These are phyloP conservation scores for Drosophila kurseongensis DNA, from an alignment of 1,140 invertebrate genomes.

Conservation along the genomic window DNA sequence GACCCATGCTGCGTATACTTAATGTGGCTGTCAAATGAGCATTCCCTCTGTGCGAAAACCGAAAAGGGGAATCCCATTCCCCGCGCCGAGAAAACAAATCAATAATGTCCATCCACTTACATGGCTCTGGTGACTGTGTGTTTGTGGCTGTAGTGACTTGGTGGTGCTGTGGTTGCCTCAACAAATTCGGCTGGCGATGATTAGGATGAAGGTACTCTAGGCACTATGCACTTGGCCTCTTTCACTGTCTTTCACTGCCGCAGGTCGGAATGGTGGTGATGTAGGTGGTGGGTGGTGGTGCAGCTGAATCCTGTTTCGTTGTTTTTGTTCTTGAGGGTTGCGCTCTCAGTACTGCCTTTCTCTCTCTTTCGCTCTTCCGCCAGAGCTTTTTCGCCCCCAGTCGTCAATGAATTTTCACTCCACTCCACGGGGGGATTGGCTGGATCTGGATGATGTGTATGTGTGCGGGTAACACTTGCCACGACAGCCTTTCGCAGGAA, in stretches of 20 bases:
- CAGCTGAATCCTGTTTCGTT: constrained; percentile 75
- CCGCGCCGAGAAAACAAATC: constrained; percentile 57
- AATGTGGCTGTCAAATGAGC: constrained; percentile 36
- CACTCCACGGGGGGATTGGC: constrained; percentile 48
- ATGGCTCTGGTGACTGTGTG: constrained; percentile 52
- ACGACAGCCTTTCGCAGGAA: constrained; percentile 76
- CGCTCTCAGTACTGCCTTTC: constrained; percentile 25
- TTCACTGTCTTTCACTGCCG: constrained; percentile 50
- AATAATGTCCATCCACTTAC: constrained; percentile 72
- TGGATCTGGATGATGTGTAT: constrained; percentile 56
- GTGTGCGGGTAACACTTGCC: constrained; percentile 73
- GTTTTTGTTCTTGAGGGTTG: constrained; percentile 71
- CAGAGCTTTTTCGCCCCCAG: constrained; percentile 63
- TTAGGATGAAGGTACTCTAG: constrained; percentile 46
- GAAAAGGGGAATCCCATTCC: neutral
- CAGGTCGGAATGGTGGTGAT: constrained; percentile 34
- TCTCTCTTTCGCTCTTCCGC: constrained; percentile 31
- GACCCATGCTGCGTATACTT: constrained; percentile 41
- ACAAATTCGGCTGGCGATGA: constrained; percentile 43
- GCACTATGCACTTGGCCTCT: constrained; percentile 55
- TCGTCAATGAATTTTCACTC: constrained; percentile 73
- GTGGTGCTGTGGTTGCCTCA: constrained; percentile 38
- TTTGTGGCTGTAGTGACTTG: constrained; percentile 28
- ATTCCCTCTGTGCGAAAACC: constrained; percentile 35
- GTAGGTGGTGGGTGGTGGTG: constrained; percentile 46